phyloP scores from a whole-genome alignment of 2,888 invertebrate genomes.

The Furcula furcula region DNA sequence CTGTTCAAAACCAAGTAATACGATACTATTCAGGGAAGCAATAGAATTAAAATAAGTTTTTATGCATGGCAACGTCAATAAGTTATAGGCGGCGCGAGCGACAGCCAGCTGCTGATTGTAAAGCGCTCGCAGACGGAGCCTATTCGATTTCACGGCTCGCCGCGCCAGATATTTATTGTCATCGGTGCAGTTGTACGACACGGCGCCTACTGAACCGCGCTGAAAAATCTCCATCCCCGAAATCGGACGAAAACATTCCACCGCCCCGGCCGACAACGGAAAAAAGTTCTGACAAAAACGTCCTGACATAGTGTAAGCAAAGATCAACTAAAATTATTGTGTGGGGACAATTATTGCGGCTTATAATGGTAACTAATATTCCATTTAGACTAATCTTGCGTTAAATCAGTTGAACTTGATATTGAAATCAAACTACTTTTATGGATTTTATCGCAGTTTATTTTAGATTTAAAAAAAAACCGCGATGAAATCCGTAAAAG shows the following conservation, averaged over 20 bases:
- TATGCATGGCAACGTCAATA: conserved; percentile 65
- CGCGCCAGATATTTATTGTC: conserved; percentile 80
- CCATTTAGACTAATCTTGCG: too few species aligned
- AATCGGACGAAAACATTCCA: conserved; percentile 74
- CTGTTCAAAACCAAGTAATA: background rate
- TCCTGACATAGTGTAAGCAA: conserved; percentile 42
- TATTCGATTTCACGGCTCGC: conserved; percentile 82
- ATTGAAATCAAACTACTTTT: too few species aligned
- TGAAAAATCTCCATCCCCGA: conserved; percentile 75
- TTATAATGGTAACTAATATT: too few species aligned
- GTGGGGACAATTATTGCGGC: too few species aligned
- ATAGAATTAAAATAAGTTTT: conserved; percentile 51
- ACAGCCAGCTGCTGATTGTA: conserved; percentile 79
- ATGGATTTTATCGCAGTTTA: too few species aligned
- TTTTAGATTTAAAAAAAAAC: too few species aligned
- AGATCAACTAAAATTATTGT: too few species aligned
- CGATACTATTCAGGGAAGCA: conserved; percentile 6
- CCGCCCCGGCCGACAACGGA: conserved; percentile 46
- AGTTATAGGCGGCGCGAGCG: conserved; percentile 59
- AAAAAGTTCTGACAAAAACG: conserved; percentile 45
- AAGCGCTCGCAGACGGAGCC: conserved; percentile 80
- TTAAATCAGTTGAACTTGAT: too few species aligned
- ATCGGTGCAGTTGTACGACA: conserved; percentile 81
- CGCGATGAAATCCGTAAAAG: too few species aligned
- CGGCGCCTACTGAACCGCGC: conserved; percentile 77